Evolutionary conservation across 2,888 invertebrate species (phyloP).

Genomic region (Netelia virgata): DNA sequence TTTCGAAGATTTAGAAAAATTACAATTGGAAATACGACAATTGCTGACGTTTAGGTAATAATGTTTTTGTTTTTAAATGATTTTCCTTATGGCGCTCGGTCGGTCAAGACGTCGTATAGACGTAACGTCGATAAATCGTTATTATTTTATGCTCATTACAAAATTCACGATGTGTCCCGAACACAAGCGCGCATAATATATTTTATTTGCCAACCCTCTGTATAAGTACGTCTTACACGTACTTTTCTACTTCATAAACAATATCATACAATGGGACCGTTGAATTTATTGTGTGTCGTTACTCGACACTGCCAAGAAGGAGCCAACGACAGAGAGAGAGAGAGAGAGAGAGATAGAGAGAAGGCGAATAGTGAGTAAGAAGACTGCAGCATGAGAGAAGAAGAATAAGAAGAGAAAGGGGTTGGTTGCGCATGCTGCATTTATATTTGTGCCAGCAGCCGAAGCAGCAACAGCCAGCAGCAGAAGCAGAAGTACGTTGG

Average conservation of each 20-base stretch:
- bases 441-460: constrained; percentile 58
- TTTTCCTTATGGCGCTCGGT: not conserved
- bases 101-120: not conserved
- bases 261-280: constrained; percentile 59
- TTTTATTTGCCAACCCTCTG: constrained; percentile 32
- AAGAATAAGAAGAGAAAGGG: constrained; percentile 54
- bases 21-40: too few species aligned
- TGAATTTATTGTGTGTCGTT: constrained; percentile 60
- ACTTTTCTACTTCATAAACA: constrained; percentile 52
- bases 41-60: too few species aligned
- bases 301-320: constrained; percentile 48
- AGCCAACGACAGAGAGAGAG: constrained; percentile 9
- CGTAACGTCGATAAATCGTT: not conserved
- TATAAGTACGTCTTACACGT: constrained; percentile 6
- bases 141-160: not conserved
- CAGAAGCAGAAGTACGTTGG: constrained; percentile 59
- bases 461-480: not conserved
- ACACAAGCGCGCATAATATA: not conserved
- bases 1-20: too few species aligned
- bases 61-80: not conserved
- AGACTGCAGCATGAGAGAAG: constrained; percentile 31
- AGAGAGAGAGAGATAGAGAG: constrained; percentile 6
- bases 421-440: constrained; percentile 39
- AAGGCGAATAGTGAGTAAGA: constrained; percentile 21
- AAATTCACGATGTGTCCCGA: not conserved